These are phyloP conservation scores for Seriola aureovittata DNA, from an alignment of 2,113 vertebrate species.

Conservation along the genomic window DNA sequence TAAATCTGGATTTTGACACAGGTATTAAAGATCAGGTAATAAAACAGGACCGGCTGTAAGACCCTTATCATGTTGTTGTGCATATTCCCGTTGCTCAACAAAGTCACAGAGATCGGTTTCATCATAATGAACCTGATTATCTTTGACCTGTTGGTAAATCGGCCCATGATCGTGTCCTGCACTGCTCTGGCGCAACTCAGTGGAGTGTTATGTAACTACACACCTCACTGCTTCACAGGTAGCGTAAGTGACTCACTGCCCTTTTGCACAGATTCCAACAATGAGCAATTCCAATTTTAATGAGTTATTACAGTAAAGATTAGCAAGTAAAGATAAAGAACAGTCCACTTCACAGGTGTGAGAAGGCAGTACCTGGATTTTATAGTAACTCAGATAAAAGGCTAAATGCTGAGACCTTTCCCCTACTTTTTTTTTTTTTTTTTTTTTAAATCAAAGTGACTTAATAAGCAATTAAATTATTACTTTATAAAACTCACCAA, in stretches of 20 bases:
- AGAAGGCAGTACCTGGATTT: no score
- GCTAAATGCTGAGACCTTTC: no score
- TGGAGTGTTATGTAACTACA: slow-evolving; percentile 16
- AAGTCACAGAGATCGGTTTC: not conserved
- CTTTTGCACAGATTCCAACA: slow-evolving; percentile 1
- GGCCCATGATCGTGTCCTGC: not conserved
- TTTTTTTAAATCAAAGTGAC: no score
- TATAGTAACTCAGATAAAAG: no score
- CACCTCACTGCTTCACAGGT: not conserved
- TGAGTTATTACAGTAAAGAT: not conserved
- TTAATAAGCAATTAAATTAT: no score
- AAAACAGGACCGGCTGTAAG: not conserved
- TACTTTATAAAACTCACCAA: no score
- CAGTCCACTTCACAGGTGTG: not conserved
- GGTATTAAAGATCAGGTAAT: not conserved
- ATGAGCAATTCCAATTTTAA: not conserved
- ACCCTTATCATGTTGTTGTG: not conserved
- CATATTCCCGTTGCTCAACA: no score
- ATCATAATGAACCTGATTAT: not conserved
- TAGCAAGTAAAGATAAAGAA: not conserved
- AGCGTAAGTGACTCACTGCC: not conserved
- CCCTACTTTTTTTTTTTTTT: no score
- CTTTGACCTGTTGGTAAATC: not conserved
- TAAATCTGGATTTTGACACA: no score
- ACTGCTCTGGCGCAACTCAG: not conserved